Base-by-base conservation (phyloP, 2,888 invertebrate species). In the Lasioglossum leucozonium region DNA sequence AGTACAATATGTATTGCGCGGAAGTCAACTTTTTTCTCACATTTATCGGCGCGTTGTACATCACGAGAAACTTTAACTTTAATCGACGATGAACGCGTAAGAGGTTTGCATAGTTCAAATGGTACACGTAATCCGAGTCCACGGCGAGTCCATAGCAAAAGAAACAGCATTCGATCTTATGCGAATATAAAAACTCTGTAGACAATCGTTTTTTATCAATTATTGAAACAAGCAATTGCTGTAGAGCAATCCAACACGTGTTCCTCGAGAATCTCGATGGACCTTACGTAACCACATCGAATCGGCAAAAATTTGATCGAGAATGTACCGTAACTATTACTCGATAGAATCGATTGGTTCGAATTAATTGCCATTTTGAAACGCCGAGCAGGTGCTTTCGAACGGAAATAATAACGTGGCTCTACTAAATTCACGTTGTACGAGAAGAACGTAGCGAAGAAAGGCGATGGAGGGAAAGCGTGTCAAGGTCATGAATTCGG, bases 401-500 rank as follows among this genome's bases (percentile, higher is more conserved):
- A 72, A 58, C 18, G 16, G 26, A 16, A 58, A 42, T 2, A 26
- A 40, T 44, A 44, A 22, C 5, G 11, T 1, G 26, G 40, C 44
- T 34, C 16, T 22, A 16, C 13, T 34, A 58, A 67, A 16, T 34
- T 42, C 37, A 47, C 0, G 26, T 16, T 62, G 37, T 13, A 22
- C 37, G 26, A 22, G 42, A 58, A 65, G 58, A 72, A 81, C 51
- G 47, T 80, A 71, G 72, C 51, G 47, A 65, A 73, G 71, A 71
- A 67, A 78, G 69, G 84, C 67, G 85, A 83, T 67, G 81, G 87
- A 79, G 87, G 75, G 91, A 87, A 88, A 88, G 87, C 80, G 87
- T 88, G 90, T 82, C 86, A 88, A 88, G 90, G 90, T 80, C 77
- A 58, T 71, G 79, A 78, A 81, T 86, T 79, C 72, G 87, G 71